Percentiles rank a stretch among this genome's conserved stretches.
Evolutionary conservation across 1,140 invertebrate genomes (phyloP).

Genomic region (Drosophila nasuta): DNA sequence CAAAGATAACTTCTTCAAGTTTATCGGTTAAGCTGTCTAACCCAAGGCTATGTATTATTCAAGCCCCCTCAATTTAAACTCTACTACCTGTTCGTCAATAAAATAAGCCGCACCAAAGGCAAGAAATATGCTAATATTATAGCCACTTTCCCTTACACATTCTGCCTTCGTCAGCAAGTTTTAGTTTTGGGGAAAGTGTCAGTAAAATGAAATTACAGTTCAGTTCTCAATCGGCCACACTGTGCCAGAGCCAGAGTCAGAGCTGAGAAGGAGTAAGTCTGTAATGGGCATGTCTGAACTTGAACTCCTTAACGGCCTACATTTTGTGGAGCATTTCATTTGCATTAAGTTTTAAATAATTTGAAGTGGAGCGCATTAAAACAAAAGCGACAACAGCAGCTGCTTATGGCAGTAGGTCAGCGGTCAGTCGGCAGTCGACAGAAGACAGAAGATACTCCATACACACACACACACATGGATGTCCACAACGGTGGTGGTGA

Average conservation of each 20-base stretch:
- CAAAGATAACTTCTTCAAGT: too few relatives aligned
- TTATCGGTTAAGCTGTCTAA: too few relatives aligned
- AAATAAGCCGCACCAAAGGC: too few relatives aligned
- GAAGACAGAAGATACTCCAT: conserved; percentile 1
- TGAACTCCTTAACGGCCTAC: conserved; percentile 51
- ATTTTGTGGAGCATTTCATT: conserved; percentile 61
- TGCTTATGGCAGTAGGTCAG: conserved; percentile 27
- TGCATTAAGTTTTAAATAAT: conserved; percentile 71
- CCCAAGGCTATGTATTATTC: too few relatives aligned
- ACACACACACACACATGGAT: neutral
- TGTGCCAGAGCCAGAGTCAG: neutral
- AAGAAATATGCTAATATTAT: too few relatives aligned
- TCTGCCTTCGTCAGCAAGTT: too few relatives aligned
- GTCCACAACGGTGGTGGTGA: neutral
- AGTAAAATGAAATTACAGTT: too few relatives aligned
- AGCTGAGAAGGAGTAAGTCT: neutral
- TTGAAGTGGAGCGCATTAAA: conserved; percentile 38
- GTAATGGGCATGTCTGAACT: conserved; percentile 51
- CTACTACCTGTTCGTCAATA: too few relatives aligned
- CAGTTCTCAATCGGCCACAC: neutral
- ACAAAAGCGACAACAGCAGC: conserved; percentile 45
- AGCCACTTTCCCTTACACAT: too few relatives aligned
- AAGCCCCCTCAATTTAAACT: too few relatives aligned
- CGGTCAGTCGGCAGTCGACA: conserved; percentile 4
- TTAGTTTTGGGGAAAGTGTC: too few relatives aligned